A percentile compares a stretch with the other conserved stretches of the same genome.
Conservation (phyloP, 1,140 invertebrate species). For the Oncopodura yosiiana region DNA sequence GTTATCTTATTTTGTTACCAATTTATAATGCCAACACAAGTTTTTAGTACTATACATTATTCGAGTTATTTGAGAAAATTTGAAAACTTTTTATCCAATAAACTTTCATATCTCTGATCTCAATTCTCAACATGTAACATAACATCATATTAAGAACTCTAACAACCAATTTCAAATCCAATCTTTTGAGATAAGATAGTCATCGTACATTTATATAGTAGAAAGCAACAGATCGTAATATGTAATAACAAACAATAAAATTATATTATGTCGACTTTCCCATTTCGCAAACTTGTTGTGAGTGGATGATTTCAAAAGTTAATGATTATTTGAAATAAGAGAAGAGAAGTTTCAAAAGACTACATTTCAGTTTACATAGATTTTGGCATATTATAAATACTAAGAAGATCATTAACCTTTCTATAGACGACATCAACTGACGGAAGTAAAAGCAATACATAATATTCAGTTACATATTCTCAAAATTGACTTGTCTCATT, state of each 20-base stretch:
- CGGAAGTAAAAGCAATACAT: too few species aligned
- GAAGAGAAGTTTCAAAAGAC: background rate
- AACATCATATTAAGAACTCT: background rate
- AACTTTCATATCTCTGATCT: background rate
- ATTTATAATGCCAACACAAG: background rate
- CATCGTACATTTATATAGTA: too few species aligned
- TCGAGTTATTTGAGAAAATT: conserved; percentile 1
- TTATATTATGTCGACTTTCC: background rate
- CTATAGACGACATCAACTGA: too few species aligned
- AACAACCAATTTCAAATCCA: conserved; percentile 17
- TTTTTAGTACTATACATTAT: background rate
- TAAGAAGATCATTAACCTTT: too few species aligned
- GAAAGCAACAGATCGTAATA: background rate
- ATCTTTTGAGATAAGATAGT: too few species aligned
- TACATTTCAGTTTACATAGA: background rate
- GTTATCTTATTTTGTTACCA: background rate
- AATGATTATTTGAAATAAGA: too few species aligned
- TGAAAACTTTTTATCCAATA: background rate
- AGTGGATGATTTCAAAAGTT: too few species aligned
- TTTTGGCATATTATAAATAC: too few species aligned
- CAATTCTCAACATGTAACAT: background rate
- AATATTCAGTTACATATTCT: too few species aligned
- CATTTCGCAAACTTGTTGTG: too few species aligned
- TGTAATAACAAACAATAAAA: conserved; percentile 5
- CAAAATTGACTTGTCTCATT: too few species aligned